Base-by-base conservation (phyloP, 2,888 invertebrate genomes). In the Drosophila monieri region DNA sequence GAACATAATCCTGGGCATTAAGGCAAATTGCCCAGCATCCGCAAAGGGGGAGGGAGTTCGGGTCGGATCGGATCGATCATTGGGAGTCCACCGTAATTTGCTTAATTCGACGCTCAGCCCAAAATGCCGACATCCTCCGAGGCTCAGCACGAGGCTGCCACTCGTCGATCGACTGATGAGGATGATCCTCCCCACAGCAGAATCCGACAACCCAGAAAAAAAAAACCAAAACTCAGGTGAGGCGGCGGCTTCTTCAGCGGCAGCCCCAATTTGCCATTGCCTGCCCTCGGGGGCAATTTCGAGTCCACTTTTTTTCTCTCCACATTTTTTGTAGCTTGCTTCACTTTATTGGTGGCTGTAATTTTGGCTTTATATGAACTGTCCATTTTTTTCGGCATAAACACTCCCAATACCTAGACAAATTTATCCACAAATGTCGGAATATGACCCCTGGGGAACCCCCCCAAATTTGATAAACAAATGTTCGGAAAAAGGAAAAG, bases 101-200 rank as follows among this genome's bases (percentile, higher is more conserved):
- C 77, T 86, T 89, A 89, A 89, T 89, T 89, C 88, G 85, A 85
- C 89, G 89, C 84, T 88, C 80, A 76, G 77, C 35, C 23, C 54
- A 51, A 44, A 41, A 41, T 41, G 39, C 39, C 51, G 25, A 10
- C 51, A 35, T 60, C 44, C 27, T 18, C 46, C 44, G 27, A 27
- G 44, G 60, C 67, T 75, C 77, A 86, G 85, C 85, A 85, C 85
- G 85, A 76, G 85, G 85, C 87, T 77, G 85, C 81, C 87, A 81
- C 86, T 85, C 87, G 85, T 84, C 85, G 78, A 85, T 85, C 85
- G 81, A 75, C 75, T 58, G 67, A 65, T 75, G 80, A 71, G 43
- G 43, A 43, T 58, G 67, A 72, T 53, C 48, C 18, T 25, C 12
- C 21, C 12, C 21, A 35, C 23, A 23, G 9, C 30, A 54, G n/a